phyloP scores from a whole-genome alignment of 2,888 invertebrate genomes.

The Eilema sororculum region DNA sequence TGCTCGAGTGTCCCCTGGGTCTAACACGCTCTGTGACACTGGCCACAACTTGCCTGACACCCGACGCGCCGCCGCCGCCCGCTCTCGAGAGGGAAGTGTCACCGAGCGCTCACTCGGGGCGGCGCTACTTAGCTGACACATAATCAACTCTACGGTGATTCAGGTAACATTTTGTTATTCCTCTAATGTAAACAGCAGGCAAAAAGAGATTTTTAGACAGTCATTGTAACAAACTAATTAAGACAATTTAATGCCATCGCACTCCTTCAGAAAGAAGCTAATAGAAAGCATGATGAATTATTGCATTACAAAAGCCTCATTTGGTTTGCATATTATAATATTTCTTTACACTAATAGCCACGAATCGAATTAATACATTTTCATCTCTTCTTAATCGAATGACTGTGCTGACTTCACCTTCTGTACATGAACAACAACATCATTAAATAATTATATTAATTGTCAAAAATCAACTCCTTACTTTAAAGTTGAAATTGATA shows the following conservation, averaged over 20 bases:
- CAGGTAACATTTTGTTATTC: background rate
- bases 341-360: background rate
- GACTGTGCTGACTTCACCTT: background rate
- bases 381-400: background rate
- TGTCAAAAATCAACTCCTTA: too few species aligned
- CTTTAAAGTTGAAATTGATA: background rate
- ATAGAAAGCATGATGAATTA: too few species aligned
- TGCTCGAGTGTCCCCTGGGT: background rate
- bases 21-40: background rate
- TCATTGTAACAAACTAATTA: too few species aligned
- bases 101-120: background rate
- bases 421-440: background rate
- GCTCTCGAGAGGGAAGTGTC: background rate
- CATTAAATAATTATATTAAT: too few species aligned
- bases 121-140: background rate
- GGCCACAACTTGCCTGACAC: background rate
- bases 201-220: too few species aligned
- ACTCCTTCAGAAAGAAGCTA: too few species aligned
- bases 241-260: background rate
- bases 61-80: too few species aligned
- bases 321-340: too few species aligned
- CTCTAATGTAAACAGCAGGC: too few species aligned
- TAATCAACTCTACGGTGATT: background rate
- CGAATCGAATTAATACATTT: background rate
- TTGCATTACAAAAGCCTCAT: background rate